Percentiles rank a stretch among this genome's conserved stretches.
Evolutionary conservation across 2,113 vertebrate genomes (phyloP).

Genomic region (Centropus bengalensis): DNA sequence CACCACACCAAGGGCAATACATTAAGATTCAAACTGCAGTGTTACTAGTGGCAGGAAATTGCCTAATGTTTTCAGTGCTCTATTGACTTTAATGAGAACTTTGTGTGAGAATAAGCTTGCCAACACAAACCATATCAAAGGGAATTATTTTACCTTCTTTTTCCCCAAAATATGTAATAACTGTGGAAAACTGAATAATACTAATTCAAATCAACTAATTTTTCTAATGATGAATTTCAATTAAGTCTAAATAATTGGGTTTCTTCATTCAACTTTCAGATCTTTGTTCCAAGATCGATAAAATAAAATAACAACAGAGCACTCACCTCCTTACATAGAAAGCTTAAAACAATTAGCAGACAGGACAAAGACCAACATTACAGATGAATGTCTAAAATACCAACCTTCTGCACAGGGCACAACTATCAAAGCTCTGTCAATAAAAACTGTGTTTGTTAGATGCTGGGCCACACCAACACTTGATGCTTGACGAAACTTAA

Average conservation of each 20-base stretch:
- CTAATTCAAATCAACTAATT: background rate
- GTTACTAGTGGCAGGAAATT: background rate
- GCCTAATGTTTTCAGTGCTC: background rate
- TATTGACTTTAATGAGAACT: constrained; percentile 57
- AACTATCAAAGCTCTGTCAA: constrained; percentile 99
- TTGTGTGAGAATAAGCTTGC: background rate
- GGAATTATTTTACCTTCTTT: background rate
- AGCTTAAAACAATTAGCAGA: constrained; percentile 55
- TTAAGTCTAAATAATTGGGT: background rate
- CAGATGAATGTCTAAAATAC: constrained; percentile 72
- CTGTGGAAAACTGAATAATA: background rate
- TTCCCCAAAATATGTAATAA: background rate
- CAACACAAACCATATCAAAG: background rate
- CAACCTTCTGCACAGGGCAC: constrained; percentile 98
- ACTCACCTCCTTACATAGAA: constrained; percentile 40
- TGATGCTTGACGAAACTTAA: constrained; percentile 93
- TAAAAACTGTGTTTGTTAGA: constrained; percentile 99
- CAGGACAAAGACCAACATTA: constrained; percentile 51
- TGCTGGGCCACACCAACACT: constrained; percentile 99
- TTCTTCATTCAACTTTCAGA: background rate
- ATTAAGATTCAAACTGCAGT: background rate
- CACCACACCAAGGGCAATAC: background rate
- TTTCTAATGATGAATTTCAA: background rate
- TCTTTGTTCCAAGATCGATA: background rate
- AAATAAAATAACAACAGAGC: background rate